Evolutionary conservation across 2,888 invertebrate species (phyloP).

Genomic region (Lasioglossum villosulum): DNA sequence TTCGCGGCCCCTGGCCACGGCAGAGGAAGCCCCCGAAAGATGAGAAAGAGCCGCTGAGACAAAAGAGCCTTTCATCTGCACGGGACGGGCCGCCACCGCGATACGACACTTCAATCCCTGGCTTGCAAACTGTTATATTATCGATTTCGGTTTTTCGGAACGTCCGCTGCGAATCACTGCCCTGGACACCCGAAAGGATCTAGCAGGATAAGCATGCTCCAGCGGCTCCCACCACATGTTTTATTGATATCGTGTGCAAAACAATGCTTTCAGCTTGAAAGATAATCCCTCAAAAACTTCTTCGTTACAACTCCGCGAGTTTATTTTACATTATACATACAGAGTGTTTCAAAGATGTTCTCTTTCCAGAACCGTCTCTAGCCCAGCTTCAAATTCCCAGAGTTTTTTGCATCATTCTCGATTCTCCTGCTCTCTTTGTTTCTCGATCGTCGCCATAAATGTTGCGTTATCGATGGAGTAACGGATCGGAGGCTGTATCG

Average conservation of each 20-base stretch:
- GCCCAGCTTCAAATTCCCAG: neutral
- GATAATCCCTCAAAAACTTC: too few relatives aligned
- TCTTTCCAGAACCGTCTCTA: neutral
- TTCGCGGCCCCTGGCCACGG: conserved; percentile 32
- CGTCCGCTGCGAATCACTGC: neutral
- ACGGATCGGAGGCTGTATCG: neutral
- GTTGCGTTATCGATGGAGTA: conserved; percentile 7
- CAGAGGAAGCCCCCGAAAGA: conserved; percentile 38
- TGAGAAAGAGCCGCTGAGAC: conserved; percentile 53
- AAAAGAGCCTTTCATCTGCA: conserved; percentile 56
- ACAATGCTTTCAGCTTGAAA: too few relatives aligned
- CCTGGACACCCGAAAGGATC: neutral
- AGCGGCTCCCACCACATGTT: too few relatives aligned
- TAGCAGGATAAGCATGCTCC: too few relatives aligned
- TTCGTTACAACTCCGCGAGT: too few relatives aligned
- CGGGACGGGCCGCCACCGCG: neutral
- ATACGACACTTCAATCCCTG: conserved; percentile 11
- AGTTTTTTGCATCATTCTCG: neutral
- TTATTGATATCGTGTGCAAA: too few relatives aligned
- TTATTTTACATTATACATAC: too few relatives aligned
- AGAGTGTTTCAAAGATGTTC: too few relatives aligned
- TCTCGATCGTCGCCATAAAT: neutral
- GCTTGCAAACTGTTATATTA: neutral
- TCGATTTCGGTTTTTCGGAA: neutral
- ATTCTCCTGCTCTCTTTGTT: neutral